Evolutionary conservation across 2,797 vertebrate species (phyloP), one percentile per base, ranked within the genome.

Genomic region (Acropternis orthonyx): DNA sequence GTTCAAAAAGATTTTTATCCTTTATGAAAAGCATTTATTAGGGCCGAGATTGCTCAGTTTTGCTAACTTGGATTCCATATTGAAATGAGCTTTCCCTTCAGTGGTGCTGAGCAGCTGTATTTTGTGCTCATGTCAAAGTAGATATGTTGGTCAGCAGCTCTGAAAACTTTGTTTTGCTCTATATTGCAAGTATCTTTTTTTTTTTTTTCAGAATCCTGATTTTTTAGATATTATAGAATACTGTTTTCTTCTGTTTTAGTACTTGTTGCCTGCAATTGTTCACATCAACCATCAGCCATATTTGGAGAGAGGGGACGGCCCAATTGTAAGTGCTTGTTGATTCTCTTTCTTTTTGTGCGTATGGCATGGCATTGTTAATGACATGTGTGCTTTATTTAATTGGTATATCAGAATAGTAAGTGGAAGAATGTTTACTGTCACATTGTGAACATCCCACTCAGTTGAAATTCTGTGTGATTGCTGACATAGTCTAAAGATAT

Each of bases 271-370:
- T 95, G 99, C 99, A 37, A 99, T 99, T 96, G 99, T 99, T 73
- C 99, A 99, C 96, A 99, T 99, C 97, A 99, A 99, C 97, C 99
- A 99, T 96, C 99, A 99, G 97, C 99, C 99, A 1, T 99, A 99
- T 94, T 98, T 99, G 96, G 99, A 99, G 97, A 98, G 99, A 85
- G 99, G 99, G 61, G 99, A 99, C 89, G 99, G 99, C n/a, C 99
- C 99, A 34, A 99, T 99, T 95, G 99, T 99, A 98, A 99, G 99
- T 98, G 77, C 71, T 69, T 80, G 34, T 96, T 26, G 9, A 2
- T 89, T 93, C 43, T 44, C 73, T 95, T 84, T 14, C 13, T 83
- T 80, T 67, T 56, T 67, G 12, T 63, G 11, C 24, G 5, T 67
- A 3, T 39, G 30, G 10, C 41, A 30, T 72, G 46, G 39, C 27